A percentile compares a stretch with the other conserved stretches of the same genome.
Conservation (phyloP, 2,797 vertebrate species). For the Silurus lanzhouensis region DNA sequence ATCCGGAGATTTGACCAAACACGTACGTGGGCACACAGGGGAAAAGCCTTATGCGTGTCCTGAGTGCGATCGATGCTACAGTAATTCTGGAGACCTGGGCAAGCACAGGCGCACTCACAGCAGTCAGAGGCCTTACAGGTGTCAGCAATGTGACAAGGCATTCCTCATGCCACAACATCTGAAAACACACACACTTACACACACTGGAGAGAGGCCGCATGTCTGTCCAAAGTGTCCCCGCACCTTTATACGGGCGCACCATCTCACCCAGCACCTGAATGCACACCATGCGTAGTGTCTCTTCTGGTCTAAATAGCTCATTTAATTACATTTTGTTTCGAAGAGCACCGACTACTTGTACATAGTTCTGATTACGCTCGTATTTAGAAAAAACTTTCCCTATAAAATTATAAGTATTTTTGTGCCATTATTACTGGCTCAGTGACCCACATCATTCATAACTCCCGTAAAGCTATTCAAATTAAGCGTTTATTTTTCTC, state of each 20-base stretch:
- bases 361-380: not conserved
- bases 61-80: slow-evolving; percentile 75
- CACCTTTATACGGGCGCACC: slow-evolving; percentile 75
- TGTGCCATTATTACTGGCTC: not conserved
- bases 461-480: not conserved
- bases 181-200: slow-evolving; percentile 76
- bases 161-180: slow-evolving; percentile 76
- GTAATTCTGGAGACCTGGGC: slow-evolving; percentile 74
- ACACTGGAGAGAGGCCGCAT: slow-evolving; percentile 78
- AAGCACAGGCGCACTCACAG: slow-evolving; percentile 78
- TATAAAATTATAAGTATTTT: not conserved
- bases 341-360: not conserved
- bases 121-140: slow-evolving; percentile 74
- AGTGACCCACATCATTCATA: not conserved
- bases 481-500: not conserved
- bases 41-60: slow-evolving; percentile 78
- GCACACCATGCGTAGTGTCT: slow-evolving; percentile 62
- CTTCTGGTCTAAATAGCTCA: not conserved
- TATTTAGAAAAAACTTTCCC: not conserved
- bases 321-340: too few relatives aligned
- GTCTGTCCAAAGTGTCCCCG: slow-evolving; percentile 75
- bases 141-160: slow-evolving; percentile 73
- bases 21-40: slow-evolving; percentile 76
- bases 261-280: slow-evolving; percentile 74
- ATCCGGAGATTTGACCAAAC: slow-evolving; percentile 77